Evolutionary conservation across 2,113 vertebrate genomes (phyloP).

Genomic region (Chaenogobius annularis): DNA sequence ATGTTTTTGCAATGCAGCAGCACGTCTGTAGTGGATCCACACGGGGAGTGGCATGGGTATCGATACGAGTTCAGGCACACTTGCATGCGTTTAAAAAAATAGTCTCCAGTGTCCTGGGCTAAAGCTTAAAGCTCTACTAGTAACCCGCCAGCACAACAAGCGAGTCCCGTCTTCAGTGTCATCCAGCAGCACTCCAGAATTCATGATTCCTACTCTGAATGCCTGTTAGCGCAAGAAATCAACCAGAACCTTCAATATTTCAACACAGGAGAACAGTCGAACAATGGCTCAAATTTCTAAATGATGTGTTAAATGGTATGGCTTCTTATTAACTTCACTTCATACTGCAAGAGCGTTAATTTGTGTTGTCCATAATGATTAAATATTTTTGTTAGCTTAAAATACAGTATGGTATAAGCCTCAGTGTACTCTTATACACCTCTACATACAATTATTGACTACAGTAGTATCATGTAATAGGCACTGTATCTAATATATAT

Average conservation of each 20-base stretch:
- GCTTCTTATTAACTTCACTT: constrained; percentile 4
- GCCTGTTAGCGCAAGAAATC: not conserved
- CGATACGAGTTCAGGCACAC: constrained; percentile 36
- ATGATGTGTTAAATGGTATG: constrained; percentile 25
- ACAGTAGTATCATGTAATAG: too few relatives aligned
- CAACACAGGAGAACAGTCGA: not conserved
- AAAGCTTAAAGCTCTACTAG: constrained; percentile 48
- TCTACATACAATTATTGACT: too few relatives aligned
- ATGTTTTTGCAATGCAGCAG: not conserved
- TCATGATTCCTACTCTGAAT: constrained; percentile 17
- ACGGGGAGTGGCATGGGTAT: constrained; percentile 33
- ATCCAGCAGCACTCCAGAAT: constrained; percentile 4
- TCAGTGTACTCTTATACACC: too few relatives aligned
- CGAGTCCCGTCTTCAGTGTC: constrained; percentile 28
- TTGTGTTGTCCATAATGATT: not conserved
- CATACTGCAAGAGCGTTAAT: not conserved
- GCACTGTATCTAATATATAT: too few relatives aligned
- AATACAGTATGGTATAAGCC: too few relatives aligned
- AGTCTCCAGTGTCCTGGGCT: constrained; percentile 58
- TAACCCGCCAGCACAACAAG: constrained; percentile 34
- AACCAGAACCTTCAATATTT: constrained; percentile 5
- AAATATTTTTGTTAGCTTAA: not conserved
- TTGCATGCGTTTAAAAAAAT: constrained; percentile 48
- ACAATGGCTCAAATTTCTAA: constrained; percentile 12
- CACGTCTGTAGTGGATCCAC: constrained; percentile 2